Conservation (phyloP, 2,888 invertebrate genomes). For the Apodemia hepburni region DNA sequence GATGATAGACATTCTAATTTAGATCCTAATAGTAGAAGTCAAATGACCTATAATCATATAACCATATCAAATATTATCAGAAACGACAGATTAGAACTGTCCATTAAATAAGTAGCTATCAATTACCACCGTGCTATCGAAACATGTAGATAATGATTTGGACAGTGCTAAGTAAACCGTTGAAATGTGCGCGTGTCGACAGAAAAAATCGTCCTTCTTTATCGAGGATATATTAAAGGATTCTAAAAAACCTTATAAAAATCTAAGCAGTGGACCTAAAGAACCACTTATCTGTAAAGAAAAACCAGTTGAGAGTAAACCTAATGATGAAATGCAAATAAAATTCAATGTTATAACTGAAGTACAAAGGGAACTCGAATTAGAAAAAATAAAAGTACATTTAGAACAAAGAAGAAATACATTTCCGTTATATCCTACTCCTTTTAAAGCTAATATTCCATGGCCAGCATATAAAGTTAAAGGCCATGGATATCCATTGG, state of each 20-base stretch:
- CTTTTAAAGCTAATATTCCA: constrained; percentile 51
- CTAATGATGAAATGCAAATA: constrained; percentile 25
- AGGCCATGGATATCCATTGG: constrained; percentile 37
- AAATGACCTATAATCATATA: constrained; percentile 15
- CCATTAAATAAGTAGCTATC: constrained; percentile 76
- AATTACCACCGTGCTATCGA: constrained; percentile 60
- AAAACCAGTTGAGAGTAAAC: constrained; percentile 18
- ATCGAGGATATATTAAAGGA: constrained; percentile 66
- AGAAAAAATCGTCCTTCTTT: constrained; percentile 63
- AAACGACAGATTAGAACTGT: constrained; percentile 52
- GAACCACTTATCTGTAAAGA: constrained; percentile 44
- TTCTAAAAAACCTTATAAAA: constrained; percentile 49
- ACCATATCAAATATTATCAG: constrained; percentile 29
- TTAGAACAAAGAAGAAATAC: constrained; percentile 58
- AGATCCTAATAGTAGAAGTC: background rate
- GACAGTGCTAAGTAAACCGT: constrained; percentile 54
- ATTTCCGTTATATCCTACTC: constrained; percentile 59
- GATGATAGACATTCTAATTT: background rate
- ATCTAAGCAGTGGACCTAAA: constrained; percentile 49
- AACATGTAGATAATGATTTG: constrained; percentile 62
- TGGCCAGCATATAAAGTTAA: constrained; percentile 55
- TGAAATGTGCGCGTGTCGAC: constrained; percentile 70
- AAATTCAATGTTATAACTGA: constrained; percentile 45
- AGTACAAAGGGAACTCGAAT: constrained; percentile 47
- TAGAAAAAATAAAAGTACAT: constrained; percentile 40